Conservation (phyloP, 2,888 invertebrate genomes). For the Cephus pulcher region DNA sequence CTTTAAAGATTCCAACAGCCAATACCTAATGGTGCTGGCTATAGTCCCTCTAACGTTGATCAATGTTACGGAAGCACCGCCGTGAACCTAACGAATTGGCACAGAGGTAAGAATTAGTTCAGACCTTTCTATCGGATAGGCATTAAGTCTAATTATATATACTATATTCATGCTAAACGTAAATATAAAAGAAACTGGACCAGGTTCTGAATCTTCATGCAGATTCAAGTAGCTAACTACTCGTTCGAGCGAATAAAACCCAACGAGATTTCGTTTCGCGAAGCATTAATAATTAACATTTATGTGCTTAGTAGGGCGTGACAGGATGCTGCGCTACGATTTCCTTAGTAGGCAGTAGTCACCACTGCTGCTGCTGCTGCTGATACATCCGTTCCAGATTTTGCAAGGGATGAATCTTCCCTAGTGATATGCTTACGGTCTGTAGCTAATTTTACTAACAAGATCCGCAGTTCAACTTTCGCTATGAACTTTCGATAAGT, state of each 20-base stretch:
- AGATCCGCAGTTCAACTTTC: not conserved
- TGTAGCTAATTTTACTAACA: not conserved
- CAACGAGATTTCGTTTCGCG: slow-evolving; percentile 40
- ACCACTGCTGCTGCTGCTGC: not conserved
- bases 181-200: not conserved
- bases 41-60: not conserved
- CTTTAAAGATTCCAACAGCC: not conserved
- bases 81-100: not conserved
- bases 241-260: slow-evolving; percentile 25
- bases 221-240: not conserved
- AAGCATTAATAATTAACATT: not conserved
- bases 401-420: not conserved
- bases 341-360: not conserved
- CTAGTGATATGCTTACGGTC: not conserved
- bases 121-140: not conserved
- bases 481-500: not conserved
- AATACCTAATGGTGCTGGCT: not conserved
- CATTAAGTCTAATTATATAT: not conserved
- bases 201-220: not conserved
- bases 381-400: not conserved
- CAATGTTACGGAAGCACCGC: not conserved
- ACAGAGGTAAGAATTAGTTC: not conserved
- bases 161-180: not conserved
- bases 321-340: not conserved
- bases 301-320: slow-evolving; percentile 4